These are phyloP conservation scores for Panthera leo DNA, from an alignment of 2,113 vertebrate species.

Conservation along the genomic window DNA sequence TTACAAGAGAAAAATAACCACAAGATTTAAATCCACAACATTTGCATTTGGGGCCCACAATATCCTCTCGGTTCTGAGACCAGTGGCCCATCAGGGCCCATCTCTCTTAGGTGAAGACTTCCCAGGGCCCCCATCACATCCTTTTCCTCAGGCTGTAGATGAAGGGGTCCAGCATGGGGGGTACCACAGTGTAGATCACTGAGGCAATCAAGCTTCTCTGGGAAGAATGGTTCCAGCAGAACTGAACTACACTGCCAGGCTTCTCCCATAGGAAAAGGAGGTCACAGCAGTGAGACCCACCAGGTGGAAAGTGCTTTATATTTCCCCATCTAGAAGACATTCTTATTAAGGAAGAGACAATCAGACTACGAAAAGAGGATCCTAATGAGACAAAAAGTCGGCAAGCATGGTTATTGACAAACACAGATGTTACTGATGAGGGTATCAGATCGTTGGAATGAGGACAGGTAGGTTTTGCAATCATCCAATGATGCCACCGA, in stretches of 20 bases:
- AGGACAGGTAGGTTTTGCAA: not conserved
- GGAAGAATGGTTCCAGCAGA: not conserved
- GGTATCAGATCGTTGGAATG: not conserved
- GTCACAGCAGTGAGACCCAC: not conserved
- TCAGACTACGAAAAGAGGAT: not conserved
- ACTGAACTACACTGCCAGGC: not conserved
- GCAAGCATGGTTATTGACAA: not conserved
- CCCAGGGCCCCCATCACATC: not conserved
- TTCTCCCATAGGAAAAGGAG: slow-evolving; percentile 5
- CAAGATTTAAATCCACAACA: not conserved
- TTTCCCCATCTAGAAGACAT: not conserved
- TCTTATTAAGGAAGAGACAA: not conserved
- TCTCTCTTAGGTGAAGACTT: not conserved
- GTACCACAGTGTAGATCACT: not conserved
- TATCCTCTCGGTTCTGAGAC: not conserved
- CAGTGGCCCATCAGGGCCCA: not conserved
- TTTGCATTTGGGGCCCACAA: not conserved
- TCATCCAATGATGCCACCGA: not conserved
- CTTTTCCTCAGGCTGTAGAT: not conserved
- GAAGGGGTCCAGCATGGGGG: not conserved
- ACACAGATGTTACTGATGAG: not conserved
- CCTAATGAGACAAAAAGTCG: not conserved
- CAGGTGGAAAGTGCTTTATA: not conserved
- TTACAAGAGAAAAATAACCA: not conserved
- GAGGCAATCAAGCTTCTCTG: not conserved